Base-by-base conservation (phyloP, 2,888 invertebrate species). In the Aethes cnicana region DNA sequence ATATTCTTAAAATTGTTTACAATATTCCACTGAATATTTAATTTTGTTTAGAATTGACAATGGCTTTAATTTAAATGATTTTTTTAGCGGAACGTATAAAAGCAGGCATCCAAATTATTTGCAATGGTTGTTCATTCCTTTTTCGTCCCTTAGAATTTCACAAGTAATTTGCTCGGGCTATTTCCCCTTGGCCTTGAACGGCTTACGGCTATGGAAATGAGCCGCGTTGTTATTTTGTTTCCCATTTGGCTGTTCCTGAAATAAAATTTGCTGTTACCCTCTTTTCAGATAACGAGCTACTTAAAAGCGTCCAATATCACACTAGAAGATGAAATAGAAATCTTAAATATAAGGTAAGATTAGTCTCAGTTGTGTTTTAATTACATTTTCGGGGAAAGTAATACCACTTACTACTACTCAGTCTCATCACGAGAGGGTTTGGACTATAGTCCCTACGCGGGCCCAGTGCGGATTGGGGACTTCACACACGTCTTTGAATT, bases 341-440 rank as follows among this genome's bases (percentile, higher is more conserved):
- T 95, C 62, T 85, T 94, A 64, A 93, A 92, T 69, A 91, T 94
- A 68, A 93, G 92, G 94, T 94, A 84, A 92, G 91, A 89, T 12
- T 17, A 16, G n/a, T n/a, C 14, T 4, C 20, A 30, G n/a, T 36
- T 6, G 20, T 37, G 30, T 12, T 8, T 36, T 43, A 50, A 50
- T 50, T 12, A 36, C 21, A 12, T 23, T 30, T 50, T 11, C 16
- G 23, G 8, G 17, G 12, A 18, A 23, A 21, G 17, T 36, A 20
- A 28, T 36, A n/a, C n/a, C n/a, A n/a, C n/a, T n/a, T n/a, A n/a
- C n/a, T n/a, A n/a, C n/a, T n/a, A n/a, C n/a, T n/a, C n/a, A n/a
- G n/a, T n/a, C n/a, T n/a, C n/a, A n/a, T n/a, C n/a, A n/a, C n/a
- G n/a, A n/a, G n/a, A n/a, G n/a, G n/a, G n/a, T n/a, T n/a, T n/a